phyloP scores from a whole-genome alignment of 2,797 vertebrate species.

The Argya squamiceps region DNA sequence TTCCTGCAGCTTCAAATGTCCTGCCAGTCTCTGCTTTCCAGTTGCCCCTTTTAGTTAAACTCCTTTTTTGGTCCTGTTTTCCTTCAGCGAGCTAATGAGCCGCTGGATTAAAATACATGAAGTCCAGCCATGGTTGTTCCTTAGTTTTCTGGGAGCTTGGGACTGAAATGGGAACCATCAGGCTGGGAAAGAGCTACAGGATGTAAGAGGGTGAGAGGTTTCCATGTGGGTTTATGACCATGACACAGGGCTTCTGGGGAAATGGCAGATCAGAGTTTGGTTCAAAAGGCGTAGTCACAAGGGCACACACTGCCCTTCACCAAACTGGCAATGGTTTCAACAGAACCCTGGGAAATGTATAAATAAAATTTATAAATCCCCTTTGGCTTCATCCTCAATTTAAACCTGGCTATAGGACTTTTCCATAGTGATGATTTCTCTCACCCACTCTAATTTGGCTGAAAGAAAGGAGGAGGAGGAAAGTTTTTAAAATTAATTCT shows the following conservation, averaged over 20 bases:
- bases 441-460: neutral
- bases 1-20: conserved; percentile 39
- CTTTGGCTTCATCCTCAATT: neutral
- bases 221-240: neutral
- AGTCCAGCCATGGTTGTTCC: neutral
- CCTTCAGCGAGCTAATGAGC: neutral
- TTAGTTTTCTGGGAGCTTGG: neutral
- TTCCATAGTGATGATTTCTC: neutral
- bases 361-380: neutral
- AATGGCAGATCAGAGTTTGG: neutral
- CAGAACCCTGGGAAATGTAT: neutral
- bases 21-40: conserved; percentile 57
- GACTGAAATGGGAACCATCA: neutral
- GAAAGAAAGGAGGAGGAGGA: neutral
- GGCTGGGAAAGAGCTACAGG: neutral
- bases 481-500: neutral
- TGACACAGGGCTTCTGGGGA: neutral
- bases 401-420: neutral
- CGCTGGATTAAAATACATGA: conserved; percentile 41
- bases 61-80: conserved; percentile 73
- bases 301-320: neutral
- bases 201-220: neutral
- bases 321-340: neutral
- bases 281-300: neutral
- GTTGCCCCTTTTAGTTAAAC: conserved; percentile 65